A percentile compares a stretch with the other conserved stretches of the same genome.
These are phyloP conservation scores for Anguilla pacifica DNA, from an alignment of 2,797 vertebrate species.

Conservation along the genomic window DNA sequence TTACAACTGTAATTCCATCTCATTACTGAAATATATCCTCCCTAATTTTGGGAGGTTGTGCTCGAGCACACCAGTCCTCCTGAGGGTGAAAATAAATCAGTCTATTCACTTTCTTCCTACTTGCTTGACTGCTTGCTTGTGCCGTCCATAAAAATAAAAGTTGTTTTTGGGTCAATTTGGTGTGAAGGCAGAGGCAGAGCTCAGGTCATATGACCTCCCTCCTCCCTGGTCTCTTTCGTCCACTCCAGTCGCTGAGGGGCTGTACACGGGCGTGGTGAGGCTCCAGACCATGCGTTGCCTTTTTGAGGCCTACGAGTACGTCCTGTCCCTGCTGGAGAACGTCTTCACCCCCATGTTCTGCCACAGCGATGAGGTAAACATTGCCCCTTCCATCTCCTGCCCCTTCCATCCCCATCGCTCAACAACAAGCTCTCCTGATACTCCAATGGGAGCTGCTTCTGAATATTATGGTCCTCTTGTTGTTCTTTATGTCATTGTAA, in stretches of 20 bases:
- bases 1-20: background rate
- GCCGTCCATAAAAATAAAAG: background rate
- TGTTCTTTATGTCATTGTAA: too few species aligned
- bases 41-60: too few species aligned
- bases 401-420: slow-evolving; percentile 27
- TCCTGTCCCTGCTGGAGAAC: slow-evolving; percentile 90
- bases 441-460: too few species aligned
- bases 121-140: background rate
- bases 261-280: slow-evolving; percentile 87
- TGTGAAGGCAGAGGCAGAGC: background rate
- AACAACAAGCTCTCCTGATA: background rate
- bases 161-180: background rate
- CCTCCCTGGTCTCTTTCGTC: background rate
- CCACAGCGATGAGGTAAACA: slow-evolving; percentile 91
- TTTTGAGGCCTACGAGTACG: slow-evolving; percentile 96
- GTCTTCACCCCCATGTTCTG: slow-evolving; percentile 98
- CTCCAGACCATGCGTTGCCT: slow-evolving; percentile 95
- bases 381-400: background rate
- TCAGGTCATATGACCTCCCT: background rate
- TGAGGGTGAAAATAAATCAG: too few species aligned
- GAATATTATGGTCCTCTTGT: too few species aligned
- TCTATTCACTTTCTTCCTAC: too few species aligned
- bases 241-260: slow-evolving; percentile 85
- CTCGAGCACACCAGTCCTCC: too few species aligned
- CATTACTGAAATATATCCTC: background rate